Evolutionary conservation across 2,888 invertebrate species (phyloP).

Genomic region (Doris montereyensis): DNA sequence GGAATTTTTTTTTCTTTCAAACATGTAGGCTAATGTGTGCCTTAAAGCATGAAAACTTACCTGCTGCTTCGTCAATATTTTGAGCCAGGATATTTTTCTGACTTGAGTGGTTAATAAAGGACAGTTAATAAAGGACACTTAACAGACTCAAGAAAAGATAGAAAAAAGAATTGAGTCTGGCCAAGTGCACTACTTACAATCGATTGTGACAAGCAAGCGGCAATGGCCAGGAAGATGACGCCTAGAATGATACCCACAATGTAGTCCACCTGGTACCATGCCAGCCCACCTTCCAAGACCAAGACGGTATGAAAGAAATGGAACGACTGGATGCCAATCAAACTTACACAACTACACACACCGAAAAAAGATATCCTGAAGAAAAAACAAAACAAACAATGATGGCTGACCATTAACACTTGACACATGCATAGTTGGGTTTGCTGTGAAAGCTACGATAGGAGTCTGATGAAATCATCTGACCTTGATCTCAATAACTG

Average conservation of each 20-base stretch:
- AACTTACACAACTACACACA: slow-evolving; percentile 53
- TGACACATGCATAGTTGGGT: too few relatives aligned
- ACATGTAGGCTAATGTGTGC: too few relatives aligned
- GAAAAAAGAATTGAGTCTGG: neutral
- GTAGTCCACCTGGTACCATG: slow-evolving; percentile 85
- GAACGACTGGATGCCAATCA: slow-evolving; percentile 49
- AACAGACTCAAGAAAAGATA: neutral
- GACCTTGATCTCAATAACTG: too few relatives aligned
- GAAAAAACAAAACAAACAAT: slow-evolving; percentile 32
- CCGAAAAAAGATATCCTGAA: slow-evolving; percentile 60
- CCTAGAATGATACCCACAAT: slow-evolving; percentile 83
- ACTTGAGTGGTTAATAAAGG: too few relatives aligned
- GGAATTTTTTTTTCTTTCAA: too few relatives aligned
- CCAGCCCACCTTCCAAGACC: slow-evolving; percentile 87
- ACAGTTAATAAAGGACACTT: too few relatives aligned
- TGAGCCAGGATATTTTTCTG: too few relatives aligned
- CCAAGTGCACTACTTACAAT: slow-evolving; percentile 80
- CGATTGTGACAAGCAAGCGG: slow-evolving; percentile 90
- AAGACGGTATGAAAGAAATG: slow-evolving; percentile 76
- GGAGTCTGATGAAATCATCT: too few relatives aligned
- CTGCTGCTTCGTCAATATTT: too few relatives aligned
- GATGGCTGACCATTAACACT: neutral
- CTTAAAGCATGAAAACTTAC: too few relatives aligned
- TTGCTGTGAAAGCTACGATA: too few relatives aligned
- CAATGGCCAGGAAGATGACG: slow-evolving; percentile 87